Percentiles rank a stretch among this genome's conserved stretches.
Conservation (phyloP, 2,113 vertebrate species). For the Suncus etruscus region DNA sequence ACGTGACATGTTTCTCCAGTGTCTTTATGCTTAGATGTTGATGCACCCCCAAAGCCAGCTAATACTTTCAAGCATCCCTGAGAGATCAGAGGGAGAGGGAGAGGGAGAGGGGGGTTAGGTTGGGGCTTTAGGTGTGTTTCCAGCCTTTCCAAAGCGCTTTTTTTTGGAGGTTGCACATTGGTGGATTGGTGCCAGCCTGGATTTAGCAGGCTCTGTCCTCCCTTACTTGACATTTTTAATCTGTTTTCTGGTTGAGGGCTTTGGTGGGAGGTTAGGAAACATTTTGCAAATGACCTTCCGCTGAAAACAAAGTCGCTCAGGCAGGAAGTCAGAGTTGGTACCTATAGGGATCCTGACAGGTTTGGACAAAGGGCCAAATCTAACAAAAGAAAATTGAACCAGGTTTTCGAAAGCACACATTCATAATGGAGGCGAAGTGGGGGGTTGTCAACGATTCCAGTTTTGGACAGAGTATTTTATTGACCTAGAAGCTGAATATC, state of each 20-base stretch:
- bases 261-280: constrained; percentile 29
- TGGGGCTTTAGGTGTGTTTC: background rate
- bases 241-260: constrained; percentile 33
- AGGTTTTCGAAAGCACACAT: constrained; percentile 40
- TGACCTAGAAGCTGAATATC: background rate
- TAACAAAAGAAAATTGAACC: constrained; percentile 16
- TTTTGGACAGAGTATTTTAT: constrained; percentile 14
- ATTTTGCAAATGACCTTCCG: constrained; percentile 43
- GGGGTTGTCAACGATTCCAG: background rate
- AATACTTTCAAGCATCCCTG: background rate
- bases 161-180: background rate
- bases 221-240: background rate
- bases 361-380: constrained; percentile 7
- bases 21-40: background rate
- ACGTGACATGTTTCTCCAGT: constrained; percentile 2
- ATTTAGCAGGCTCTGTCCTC: background rate
- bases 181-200: background rate
- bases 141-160: background rate
- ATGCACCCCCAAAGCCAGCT: background rate
- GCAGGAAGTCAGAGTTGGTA: background rate
- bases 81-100: background rate
- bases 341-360: background rate
- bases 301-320: background rate
- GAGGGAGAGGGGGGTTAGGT: background rate
- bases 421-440: background rate